Percentiles rank a stretch among this genome's conserved stretches.
Conservation (phyloP, 2,113 vertebrate species). For the Salvelinus namaycush region DNA sequence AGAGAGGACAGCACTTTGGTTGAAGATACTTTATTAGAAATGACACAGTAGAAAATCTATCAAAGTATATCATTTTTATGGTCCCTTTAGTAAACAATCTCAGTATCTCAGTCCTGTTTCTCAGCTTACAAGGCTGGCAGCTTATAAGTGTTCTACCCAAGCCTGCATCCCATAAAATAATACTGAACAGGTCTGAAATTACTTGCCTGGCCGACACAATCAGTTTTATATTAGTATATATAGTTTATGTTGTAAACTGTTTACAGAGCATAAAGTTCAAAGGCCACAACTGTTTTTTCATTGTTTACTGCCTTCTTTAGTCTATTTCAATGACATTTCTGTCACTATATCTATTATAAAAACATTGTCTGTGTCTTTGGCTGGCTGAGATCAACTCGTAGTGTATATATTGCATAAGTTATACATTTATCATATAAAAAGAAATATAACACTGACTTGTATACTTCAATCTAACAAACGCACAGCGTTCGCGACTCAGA, state of each 20-base stretch:
- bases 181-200: constrained; percentile 69
- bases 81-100: constrained; percentile 46
- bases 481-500: constrained; percentile 90
- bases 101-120: constrained; percentile 32
- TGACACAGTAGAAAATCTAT: constrained; percentile 58
- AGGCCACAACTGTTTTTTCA: constrained; percentile 74
- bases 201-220: constrained; percentile 84
- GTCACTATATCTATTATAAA: constrained; percentile 60
- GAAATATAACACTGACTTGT: constrained; percentile 81
- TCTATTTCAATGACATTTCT: constrained; percentile 60
- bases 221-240: constrained; percentile 77
- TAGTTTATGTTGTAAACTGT: constrained; percentile 88
- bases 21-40: constrained; percentile 62
- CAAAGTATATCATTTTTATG: constrained; percentile 41
- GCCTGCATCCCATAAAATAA: constrained; percentile 55
- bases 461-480: constrained; percentile 90
- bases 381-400: constrained; percentile 95
- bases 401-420: constrained; percentile 96
- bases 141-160: constrained; percentile 14
- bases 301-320: constrained; percentile 34
- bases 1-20: not conserved
- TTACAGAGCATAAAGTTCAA: constrained; percentile 86
- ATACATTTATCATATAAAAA: constrained; percentile 94
- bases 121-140: constrained; percentile 5
- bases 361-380: constrained; percentile 76